A percentile compares a stretch with the other conserved stretches of the same genome.
Conservation (phyloP, 1,140 invertebrate species). For the Cataglyphis hispanica region DNA sequence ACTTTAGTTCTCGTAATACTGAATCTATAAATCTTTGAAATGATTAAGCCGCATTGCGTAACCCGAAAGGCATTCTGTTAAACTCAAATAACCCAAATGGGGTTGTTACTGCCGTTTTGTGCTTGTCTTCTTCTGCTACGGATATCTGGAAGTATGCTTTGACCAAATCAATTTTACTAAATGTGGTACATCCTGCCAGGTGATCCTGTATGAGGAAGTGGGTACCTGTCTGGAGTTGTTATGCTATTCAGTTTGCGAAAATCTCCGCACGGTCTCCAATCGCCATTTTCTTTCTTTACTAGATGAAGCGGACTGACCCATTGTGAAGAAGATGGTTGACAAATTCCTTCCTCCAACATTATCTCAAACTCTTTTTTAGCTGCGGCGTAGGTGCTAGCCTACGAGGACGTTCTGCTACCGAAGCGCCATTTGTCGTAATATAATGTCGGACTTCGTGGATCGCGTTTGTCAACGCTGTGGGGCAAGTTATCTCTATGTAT, state of each 20-base stretch:
- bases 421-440: conserved; percentile 74
- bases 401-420: conserved; percentile 49
- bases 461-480: conserved; percentile 64
- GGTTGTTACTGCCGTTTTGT: conserved; percentile 82
- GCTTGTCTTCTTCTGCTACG: conserved; percentile 75
- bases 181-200: conserved; percentile 79
- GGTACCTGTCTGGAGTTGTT: conserved; percentile 82
- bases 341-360: conserved; percentile 56
- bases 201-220: conserved; percentile 79
- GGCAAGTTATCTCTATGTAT: conserved; percentile 39
- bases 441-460: conserved; percentile 60
- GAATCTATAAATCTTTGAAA: conserved; percentile 85
- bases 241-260: conserved; percentile 74
- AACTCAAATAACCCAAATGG: conserved; percentile 80
- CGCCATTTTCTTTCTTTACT: conserved; percentile 72
- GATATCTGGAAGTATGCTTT: conserved; percentile 86
- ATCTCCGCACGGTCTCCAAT: conserved; percentile 72
- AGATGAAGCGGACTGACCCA: conserved; percentile 57
- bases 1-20: background rate
- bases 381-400: conserved; percentile 9
- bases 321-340: conserved; percentile 26
- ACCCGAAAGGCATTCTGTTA: conserved; percentile 83
- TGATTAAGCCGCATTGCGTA: conserved; percentile 83
- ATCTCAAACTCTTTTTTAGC: conserved; percentile 46
- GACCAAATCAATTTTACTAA: conserved; percentile 84